phyloP scores from a whole-genome alignment of 2,797 vertebrate genomes.

The Telmatherina bonti region DNA sequence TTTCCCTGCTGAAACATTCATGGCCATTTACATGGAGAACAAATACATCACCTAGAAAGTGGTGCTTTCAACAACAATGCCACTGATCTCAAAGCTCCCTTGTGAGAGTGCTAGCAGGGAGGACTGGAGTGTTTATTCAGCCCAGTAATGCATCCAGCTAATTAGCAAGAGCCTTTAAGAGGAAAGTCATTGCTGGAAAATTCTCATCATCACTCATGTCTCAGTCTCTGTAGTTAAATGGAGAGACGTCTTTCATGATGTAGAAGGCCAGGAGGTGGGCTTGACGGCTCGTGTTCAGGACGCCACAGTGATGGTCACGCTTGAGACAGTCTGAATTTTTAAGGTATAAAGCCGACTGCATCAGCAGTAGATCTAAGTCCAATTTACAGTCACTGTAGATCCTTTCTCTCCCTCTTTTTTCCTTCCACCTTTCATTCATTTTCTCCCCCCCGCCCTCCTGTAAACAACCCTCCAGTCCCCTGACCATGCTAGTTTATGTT shows the following conservation, averaged over 20 bases:
- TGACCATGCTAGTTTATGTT: conserved; percentile 36
- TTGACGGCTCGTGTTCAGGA: too few relatives aligned
- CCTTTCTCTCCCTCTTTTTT: background rate
- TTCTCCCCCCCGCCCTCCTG: background rate
- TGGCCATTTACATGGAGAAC: conserved; percentile 7
- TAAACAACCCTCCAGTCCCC: conserved; percentile 19
- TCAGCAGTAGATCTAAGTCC: background rate
- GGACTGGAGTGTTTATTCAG: conserved; percentile 38
- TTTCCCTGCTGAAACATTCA: conserved; percentile 24
- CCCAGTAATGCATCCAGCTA: conserved; percentile 47
- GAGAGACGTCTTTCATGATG: conserved; percentile 62
- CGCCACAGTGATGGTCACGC: conserved; percentile 66
- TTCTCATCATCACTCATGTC: too few relatives aligned
- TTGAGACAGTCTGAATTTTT: background rate
- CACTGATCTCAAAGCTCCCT: conserved; percentile 15
- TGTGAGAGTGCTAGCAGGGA: conserved; percentile 14
- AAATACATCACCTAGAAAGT: conserved; percentile 26
- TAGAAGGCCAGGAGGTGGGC: conserved; percentile 19
- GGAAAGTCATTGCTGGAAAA: conserved; percentile 12
- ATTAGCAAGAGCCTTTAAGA: conserved; percentile 61
- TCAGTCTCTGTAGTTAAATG: conserved; percentile 45
- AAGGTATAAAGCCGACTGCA: background rate
- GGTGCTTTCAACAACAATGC: conserved; percentile 25
- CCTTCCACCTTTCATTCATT: background rate
- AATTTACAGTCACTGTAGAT: background rate